A percentile compares a stretch with the other conserved stretches of the same genome.
phyloP scores from a whole-genome alignment of 2,888 invertebrate genomes.

The Mimas tiliae region DNA sequence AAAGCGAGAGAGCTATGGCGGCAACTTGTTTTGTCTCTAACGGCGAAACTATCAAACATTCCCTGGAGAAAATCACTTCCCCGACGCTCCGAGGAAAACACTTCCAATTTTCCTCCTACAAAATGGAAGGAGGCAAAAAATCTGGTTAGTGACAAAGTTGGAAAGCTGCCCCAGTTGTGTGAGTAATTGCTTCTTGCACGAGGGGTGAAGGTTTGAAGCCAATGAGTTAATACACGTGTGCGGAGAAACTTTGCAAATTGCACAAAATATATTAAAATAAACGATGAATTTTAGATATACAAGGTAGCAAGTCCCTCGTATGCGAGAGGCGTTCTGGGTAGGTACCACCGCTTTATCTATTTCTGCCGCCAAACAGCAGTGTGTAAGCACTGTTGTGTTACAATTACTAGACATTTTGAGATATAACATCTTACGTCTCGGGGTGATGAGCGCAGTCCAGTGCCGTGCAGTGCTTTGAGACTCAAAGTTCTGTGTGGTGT shows the following conservation, averaged over 20 bases:
- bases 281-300: background rate
- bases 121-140: constrained; percentile 21
- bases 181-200: constrained; percentile 19
- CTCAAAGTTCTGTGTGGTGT: too few relatives aligned
- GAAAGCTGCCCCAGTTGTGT: constrained; percentile 22
- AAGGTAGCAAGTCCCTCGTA: too few relatives aligned
- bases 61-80: constrained; percentile 24
- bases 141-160: constrained; percentile 24
- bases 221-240: constrained; percentile 21
- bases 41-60: constrained; percentile 16
- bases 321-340: too few relatives aligned
- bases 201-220: constrained; percentile 1
- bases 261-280: background rate
- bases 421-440: too few relatives aligned
- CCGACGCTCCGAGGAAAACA: constrained; percentile 19
- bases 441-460: too few relatives aligned
- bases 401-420: too few relatives aligned
- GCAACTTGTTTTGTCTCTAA: constrained; percentile 17
- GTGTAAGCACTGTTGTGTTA: too few relatives aligned
- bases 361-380: too few relatives aligned
- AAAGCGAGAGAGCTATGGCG: background rate
- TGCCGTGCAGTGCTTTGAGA: too few relatives aligned
- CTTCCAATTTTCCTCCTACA: constrained; percentile 21
- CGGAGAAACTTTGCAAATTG: background rate
- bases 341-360: too few relatives aligned